phyloP scores from a whole-genome alignment of 2,888 invertebrate species.

The Cosmorhoe ocellata region DNA sequence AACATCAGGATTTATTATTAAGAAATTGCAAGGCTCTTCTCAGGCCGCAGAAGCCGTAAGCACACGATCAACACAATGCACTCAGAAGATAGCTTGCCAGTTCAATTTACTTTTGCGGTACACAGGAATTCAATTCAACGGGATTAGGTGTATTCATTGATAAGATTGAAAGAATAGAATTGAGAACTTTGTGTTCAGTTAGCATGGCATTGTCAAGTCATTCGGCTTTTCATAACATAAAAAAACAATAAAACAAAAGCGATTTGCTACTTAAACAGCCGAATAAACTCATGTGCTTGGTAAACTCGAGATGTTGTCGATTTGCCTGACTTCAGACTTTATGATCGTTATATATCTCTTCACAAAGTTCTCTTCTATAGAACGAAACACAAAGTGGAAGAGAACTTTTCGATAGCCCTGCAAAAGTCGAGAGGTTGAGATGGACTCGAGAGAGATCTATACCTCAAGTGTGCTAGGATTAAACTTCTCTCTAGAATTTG shows the following conservation, averaged over 20 bases:
- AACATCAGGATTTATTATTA: too few species aligned
- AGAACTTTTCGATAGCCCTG: conserved; percentile 11
- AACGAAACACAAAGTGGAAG: neutral
- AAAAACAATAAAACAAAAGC: too few species aligned
- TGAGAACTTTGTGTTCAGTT: too few species aligned
- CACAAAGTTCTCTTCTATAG: neutral
- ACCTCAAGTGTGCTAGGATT: neutral
- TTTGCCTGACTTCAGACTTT: neutral
- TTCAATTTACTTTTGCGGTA: conserved; percentile 44
- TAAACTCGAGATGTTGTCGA: conserved; percentile 13
- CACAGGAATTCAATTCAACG: conserved; percentile 58
- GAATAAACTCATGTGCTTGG: too few species aligned
- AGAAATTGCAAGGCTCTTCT: too few species aligned
- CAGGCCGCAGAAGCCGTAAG: neutral
- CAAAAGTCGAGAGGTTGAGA: conserved; percentile 3
- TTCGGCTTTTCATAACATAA: too few species aligned
- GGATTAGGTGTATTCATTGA: conserved; percentile 54
- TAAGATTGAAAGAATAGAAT: conserved; percentile 45
- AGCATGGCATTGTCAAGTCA: too few species aligned
- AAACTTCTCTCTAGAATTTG: neutral
- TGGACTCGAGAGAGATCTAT: conserved; percentile 8
- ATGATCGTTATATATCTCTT: neutral
- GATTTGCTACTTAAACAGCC: too few species aligned
- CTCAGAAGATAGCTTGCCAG: conserved; percentile 3
- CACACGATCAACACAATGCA: conserved; percentile 7